A percentile compares a stretch with the other conserved stretches of the same genome.
Conservation (phyloP, 2,113 vertebrate genomes). For the Equus przewalskii region DNA sequence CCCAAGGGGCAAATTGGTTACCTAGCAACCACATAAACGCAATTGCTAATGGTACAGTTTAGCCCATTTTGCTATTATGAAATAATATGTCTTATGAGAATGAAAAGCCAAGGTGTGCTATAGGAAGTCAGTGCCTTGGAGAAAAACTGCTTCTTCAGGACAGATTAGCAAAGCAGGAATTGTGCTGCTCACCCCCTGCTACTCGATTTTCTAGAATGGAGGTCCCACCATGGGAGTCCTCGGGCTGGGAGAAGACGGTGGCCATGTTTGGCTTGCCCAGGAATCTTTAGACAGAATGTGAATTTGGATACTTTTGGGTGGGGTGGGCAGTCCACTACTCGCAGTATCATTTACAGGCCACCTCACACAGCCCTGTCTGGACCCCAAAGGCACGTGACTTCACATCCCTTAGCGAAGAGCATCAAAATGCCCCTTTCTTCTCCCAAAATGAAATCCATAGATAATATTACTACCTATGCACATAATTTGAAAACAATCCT, state of each 20-base stretch:
- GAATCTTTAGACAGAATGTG: not conserved
- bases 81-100: conserved; percentile 67
- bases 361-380: not conserved
- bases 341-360: not conserved
- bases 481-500: not conserved
- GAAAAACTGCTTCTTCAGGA: not conserved
- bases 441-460: not conserved
- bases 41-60: conserved; percentile 4
- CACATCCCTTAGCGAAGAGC: not conserved
- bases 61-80: conserved; percentile 74
- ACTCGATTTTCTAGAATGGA: not conserved
- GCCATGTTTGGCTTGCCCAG: not conserved
- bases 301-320: not conserved
- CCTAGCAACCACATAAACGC: conserved; percentile 72
- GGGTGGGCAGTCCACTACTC: accelerated
- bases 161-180: not conserved
- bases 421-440: not conserved
- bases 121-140: not conserved
- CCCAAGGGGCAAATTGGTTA: conserved; percentile 67
- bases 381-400: not conserved
- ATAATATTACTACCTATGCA: not conserved
- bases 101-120: conserved; percentile 1
- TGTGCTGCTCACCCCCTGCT: not conserved
- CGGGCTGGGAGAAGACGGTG: not conserved
- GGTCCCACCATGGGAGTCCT: no score